Conservation (phyloP, 2,113 vertebrate genomes). For the Casuarius casuarius region DNA sequence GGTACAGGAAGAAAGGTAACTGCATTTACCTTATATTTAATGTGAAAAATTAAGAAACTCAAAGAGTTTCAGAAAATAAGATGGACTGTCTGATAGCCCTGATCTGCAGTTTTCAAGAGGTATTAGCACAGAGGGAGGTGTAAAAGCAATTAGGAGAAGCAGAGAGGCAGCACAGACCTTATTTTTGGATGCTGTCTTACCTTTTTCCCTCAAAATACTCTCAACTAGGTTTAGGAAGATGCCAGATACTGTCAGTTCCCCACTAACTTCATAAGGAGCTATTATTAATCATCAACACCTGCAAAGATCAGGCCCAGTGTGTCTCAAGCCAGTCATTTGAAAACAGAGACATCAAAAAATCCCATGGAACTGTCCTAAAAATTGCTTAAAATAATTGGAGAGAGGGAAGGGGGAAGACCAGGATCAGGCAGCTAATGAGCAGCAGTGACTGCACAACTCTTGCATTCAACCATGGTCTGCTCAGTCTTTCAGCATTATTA, state of each 20-base stretch:
- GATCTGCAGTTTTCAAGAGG: not conserved
- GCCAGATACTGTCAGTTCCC: not conserved
- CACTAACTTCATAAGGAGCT: not conserved
- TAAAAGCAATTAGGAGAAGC: not conserved
- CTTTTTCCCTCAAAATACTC: not conserved
- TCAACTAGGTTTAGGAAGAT: not conserved
- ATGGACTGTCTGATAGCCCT: not conserved
- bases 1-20: not conserved
- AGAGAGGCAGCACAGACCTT: fast-evolving
- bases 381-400: not conserved
- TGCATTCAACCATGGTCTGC: fast-evolving
- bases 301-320: not conserved
- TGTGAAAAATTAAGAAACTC: not conserved
- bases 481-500: not conserved
- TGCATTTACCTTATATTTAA: not conserved
- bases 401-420: not conserved
- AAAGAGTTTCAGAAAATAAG: not conserved
- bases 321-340: not conserved
- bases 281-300: too few relatives aligned
- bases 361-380: not conserved
- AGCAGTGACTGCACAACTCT: not conserved
- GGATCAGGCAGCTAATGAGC: not conserved
- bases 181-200: not conserved
- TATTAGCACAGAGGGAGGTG: not conserved
- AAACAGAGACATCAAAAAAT: not conserved